Percentiles rank a stretch among this genome's conserved stretches.
Conservation (phyloP, 35 echinoderm and acorn worm species). For the Stichopus chloronotus region DNA sequence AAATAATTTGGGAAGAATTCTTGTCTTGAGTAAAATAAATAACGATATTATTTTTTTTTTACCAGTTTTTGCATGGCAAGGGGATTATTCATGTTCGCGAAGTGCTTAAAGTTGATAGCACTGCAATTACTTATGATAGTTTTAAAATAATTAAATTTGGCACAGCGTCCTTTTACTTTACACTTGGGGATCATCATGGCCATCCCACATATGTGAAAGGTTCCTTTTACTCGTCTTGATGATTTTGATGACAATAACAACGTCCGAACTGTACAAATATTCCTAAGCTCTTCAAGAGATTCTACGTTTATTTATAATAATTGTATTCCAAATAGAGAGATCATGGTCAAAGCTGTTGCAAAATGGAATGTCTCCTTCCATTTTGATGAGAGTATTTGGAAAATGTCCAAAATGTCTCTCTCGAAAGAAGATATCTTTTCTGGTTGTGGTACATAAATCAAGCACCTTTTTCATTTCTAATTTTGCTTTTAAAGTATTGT, state of each 20-base stretch:
- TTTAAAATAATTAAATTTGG: not conserved
- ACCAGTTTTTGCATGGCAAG: not conserved
- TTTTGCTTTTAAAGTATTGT: not conserved
- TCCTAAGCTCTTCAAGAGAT: not conserved
- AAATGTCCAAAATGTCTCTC: not conserved
- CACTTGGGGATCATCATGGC: not conserved
- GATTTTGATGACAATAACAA: not conserved
- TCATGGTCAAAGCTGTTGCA: not conserved
- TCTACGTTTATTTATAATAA: not conserved
- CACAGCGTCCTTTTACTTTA: not conserved
- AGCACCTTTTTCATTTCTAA: not conserved
- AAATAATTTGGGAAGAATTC: not conserved
- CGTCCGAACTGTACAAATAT: not conserved
- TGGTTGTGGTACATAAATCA: not conserved
- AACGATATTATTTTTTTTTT: conserved; percentile 15
- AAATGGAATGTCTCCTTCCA: not conserved
- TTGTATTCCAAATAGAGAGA: not conserved
- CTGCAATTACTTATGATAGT: not conserved
- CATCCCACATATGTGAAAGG: not conserved
- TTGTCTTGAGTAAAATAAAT: not conserved
- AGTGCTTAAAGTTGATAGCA: not conserved
- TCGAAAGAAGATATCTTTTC: not conserved
- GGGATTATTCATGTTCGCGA: not conserved
- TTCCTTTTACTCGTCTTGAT: not conserved
- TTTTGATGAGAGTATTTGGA: not conserved